phyloP scores from a whole-genome alignment of 2,888 invertebrate species.

The Xestia sexstrigata region DNA sequence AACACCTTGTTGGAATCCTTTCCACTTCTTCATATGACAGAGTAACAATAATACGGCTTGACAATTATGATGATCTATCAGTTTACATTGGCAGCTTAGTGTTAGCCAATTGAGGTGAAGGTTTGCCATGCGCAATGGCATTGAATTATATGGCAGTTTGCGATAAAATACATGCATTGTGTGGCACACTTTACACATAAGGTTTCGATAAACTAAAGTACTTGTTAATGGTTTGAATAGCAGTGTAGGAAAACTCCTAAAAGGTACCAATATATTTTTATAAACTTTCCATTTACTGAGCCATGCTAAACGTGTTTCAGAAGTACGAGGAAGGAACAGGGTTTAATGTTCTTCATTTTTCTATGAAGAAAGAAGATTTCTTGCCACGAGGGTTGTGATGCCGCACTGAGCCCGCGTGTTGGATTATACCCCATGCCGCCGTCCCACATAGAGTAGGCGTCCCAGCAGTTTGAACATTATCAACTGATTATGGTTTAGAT shows the following conservation, averaged over 20 bases:
- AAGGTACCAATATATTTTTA: not conserved
- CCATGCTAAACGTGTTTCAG: not conserved
- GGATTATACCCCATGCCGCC: not conserved
- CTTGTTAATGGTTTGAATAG: not conserved
- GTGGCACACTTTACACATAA: not conserved
- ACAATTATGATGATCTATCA: not conserved
- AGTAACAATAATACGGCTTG: not conserved
- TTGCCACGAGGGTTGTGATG: not conserved
- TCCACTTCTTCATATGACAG: not conserved
- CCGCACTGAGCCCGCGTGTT: not conserved
- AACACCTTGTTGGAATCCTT: not conserved
- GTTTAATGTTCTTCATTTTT: not conserved
- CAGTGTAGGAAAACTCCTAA: not conserved
- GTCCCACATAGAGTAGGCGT: not conserved
- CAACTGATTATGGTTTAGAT: not conserved
- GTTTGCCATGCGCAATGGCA: conserved; percentile 16
- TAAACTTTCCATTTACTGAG: not conserved
- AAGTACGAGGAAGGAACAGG: not conserved
- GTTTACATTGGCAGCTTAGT: not conserved
- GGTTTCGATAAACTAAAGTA: not conserved
- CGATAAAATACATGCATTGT: conserved; percentile 36
- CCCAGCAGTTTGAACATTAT: not conserved
- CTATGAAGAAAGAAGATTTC: not conserved
- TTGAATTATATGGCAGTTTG: conserved; percentile 8
- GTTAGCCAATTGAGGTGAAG: conserved; percentile 16